Base-by-base conservation (phyloP, 2,888 invertebrate species). In the Seira sanloemensis region DNA sequence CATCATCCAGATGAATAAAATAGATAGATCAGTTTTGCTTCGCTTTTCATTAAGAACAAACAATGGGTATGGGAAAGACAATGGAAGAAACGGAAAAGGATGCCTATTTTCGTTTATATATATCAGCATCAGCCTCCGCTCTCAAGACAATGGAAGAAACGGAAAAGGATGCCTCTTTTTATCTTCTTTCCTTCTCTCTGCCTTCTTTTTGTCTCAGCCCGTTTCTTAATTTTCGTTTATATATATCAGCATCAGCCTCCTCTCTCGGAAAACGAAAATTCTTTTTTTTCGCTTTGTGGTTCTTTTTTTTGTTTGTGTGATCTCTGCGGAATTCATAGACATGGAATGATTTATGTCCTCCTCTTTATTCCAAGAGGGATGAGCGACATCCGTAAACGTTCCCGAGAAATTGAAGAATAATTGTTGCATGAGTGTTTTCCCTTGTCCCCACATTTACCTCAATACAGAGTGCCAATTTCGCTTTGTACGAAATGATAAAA, bases 11-110 rank as follows among this genome's bases (percentile, higher is more conserved):
- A 81, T 81, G 75, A 69, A 75, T 75, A 75, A 75, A 58, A 75
- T 66, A 75, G 75, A 81, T 75, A 75, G 69, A 81, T 81, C 74
- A 68, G 24, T 58, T 58, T 73, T 81, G 25, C 19, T 75, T 81
- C 71, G 75, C 81, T 75, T 81, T 75, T 81, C 81, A 81, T 81
- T 80, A 80, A 67, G 71, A 16, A 19, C 16, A 68, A 58, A 80
- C 68, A 80, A 80, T 68, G 58, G 74, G 27, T 58, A 58, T 58
- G 58, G 58, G 58, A 58, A 58, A 58, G 18, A 58, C 58, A 58
- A 58, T 58, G 58, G 58, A 12, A 58, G 58, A 58, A 58, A 58
- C 58, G 58, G 58, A 58, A 58, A 58, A 58, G 58, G 58, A 58
- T 58, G 58, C 58, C n/a, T 58, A 7, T 58, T 58, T 58, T n/a